Evolutionary conservation across 2,888 invertebrate species (phyloP), one percentile per base, ranked within the genome.

Genomic region (Harmothoe impar): DNA sequence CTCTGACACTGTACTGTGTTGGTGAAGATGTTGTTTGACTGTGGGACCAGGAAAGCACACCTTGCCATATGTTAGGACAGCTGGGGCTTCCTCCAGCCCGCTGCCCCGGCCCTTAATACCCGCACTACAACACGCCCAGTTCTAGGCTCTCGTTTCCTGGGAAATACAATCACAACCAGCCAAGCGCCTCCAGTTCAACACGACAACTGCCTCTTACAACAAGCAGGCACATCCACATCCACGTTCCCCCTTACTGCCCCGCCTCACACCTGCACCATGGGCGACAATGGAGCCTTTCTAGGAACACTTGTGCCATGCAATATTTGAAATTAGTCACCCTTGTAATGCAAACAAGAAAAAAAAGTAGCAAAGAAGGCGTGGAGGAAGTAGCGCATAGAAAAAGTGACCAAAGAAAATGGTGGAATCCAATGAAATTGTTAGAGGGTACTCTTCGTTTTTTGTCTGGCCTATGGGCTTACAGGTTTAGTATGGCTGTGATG

Each of bases 31-130:
- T 77, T 77, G 77, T 81, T 81, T 81, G 33, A 43, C 23, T 35
- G 81, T 35, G n/a, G 54, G 33, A 43, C 54, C 86, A 52, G 23
- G 86, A 86, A 86, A 56, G 86, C 86, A 86, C 86, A 86, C 86
- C 54, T 54, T 25, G 33, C 86, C 86, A 86, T 86, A 86, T 86
- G 86, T 86, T 86, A 54, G 86, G 86, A 52, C 86, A 86, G 86
- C 86, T 86, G 86, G 86, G 77, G 3, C 77, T 25, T 15, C 29
- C 77, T 31, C 17, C 77, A 15, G 15, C 77, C 31, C 31, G n/a
- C n/a, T n/a, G 25, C 25, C 77, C 77, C 29, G 77, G 0, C 77
- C 31, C 3, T n/a, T 62, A 20, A 17, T 25, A 7, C 77, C n/a
- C 77, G 77, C 29, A 20, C 77, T 77, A n/a, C 12, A 7, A 68